Evolutionary conservation across 2,888 invertebrate genomes (phyloP).

Genomic region (Micoletzkya japonica): DNA sequence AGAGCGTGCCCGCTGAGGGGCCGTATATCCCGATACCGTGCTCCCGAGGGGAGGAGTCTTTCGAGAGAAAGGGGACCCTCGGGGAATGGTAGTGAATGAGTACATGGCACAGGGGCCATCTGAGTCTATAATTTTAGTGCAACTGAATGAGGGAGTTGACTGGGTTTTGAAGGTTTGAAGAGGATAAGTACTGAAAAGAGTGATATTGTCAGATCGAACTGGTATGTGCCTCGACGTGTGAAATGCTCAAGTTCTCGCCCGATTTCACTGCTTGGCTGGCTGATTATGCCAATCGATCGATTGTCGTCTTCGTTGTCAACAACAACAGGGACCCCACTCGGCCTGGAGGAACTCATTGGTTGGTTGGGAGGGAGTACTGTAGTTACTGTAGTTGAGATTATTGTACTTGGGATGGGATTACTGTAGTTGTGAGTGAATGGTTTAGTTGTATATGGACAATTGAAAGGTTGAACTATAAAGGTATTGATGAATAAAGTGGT

Average conservation of each 20-base stretch:
- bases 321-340: conserved; percentile 35
- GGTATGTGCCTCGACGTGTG: conserved; percentile 26
- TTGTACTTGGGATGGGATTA: too few relatives aligned
- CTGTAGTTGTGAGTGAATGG: too few relatives aligned
- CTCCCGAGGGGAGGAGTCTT: not conserved
- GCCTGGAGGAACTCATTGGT: conserved; percentile 26
- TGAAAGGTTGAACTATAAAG: not conserved
- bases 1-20: conserved; percentile 26
- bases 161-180: not conserved
- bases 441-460: too few relatives aligned
- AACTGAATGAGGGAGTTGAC: not conserved
- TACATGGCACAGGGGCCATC: conserved; percentile 29
- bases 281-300: conserved; percentile 11
- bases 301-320: conserved; percentile 41
- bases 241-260: conserved; percentile 25
- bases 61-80: not conserved
- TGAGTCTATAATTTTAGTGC: conserved; percentile 22
- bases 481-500: not conserved
- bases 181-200: not conserved
- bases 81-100: conserved; percentile 7
- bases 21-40: conserved; percentile 24
- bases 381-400: too few relatives aligned
- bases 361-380: not conserved
- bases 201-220: conserved; percentile 1
- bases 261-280: conserved; percentile 21